Evolutionary conservation across 2,113 vertebrate species (phyloP).

Genomic region (Abramis brama): DNA sequence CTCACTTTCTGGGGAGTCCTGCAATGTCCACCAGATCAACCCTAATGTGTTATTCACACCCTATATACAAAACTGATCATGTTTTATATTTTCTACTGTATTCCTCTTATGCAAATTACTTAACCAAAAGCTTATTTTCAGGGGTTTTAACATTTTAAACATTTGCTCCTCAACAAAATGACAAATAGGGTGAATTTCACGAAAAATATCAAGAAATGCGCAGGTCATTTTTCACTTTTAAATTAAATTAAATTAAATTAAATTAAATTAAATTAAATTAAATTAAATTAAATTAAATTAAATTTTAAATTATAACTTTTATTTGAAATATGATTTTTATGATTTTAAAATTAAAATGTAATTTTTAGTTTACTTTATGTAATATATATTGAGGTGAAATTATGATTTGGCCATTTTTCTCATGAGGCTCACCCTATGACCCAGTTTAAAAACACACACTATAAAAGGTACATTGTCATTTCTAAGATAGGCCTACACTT

Average conservation of each 20-base stretch:
- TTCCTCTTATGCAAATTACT: slow-evolving; percentile 14
- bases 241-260: not conserved
- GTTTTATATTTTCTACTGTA: slow-evolving; percentile 3
- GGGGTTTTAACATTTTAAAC: not conserved
- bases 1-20: slow-evolving; percentile 6
- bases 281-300: no score
- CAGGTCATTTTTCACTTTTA: not conserved
- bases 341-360: not conserved
- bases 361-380: not conserved
- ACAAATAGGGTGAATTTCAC: not conserved
- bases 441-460: not conserved
- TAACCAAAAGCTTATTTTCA: not conserved
- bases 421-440: not conserved
- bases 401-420: not conserved
- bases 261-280: no score
- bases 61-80: slow-evolving; percentile 6
- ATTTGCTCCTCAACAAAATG: not conserved
- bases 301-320: no score
- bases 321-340: no score
- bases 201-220: not conserved
- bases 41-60: slow-evolving; percentile 1
- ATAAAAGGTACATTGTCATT: not conserved
- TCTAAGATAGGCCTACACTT: not conserved
- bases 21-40: not conserved
- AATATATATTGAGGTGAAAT: no score